phyloP scores from a whole-genome alignment of 92 coral and sea anemone genomes.

The Pocillopora grandis region DNA sequence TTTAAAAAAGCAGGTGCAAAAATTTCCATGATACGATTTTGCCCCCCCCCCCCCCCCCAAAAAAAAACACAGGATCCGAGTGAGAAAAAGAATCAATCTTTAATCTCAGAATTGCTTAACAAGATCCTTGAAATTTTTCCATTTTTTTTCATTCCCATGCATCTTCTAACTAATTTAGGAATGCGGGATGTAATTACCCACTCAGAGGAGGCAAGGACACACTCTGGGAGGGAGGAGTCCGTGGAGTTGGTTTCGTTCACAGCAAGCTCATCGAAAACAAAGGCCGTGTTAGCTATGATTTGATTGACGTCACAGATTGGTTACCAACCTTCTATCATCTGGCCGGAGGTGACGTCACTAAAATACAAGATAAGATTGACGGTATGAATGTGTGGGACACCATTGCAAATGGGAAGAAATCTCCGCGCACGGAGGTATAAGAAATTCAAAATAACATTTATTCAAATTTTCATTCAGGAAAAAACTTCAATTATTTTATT shows the following conservation, averaged over 20 bases:
- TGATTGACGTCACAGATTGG: constrained; percentile 98
- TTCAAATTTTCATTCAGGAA: not conserved
- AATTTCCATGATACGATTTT: too few species aligned
- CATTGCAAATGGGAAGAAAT: constrained; percentile 70
- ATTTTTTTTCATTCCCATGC: not conserved
- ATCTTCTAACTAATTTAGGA: constrained; percentile 49
- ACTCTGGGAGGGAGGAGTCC: constrained; percentile 99
- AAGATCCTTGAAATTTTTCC: not conserved
- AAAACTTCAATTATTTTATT: not conserved
- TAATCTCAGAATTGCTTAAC: too few species aligned
- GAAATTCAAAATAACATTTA: too few species aligned
- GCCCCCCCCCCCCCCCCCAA: too few species aligned
- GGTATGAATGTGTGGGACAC: constrained; percentile 95
- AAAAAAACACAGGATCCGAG: too few species aligned
- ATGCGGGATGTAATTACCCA: constrained; percentile 96
- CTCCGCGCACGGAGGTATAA: constrained; percentile 82
- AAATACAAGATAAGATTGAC: constrained; percentile 72
- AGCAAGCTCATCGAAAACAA: constrained; percentile 81
- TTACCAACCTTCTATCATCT: constrained; percentile 96
- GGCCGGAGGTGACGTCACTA: constrained; percentile 92
- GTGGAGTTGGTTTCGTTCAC: constrained; percentile 95
- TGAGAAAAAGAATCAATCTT: too few species aligned
- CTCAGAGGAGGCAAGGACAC: constrained; percentile 95
- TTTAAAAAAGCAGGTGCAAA: too few species aligned
- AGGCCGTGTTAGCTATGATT: constrained; percentile 84